Base-by-base conservation (phyloP, 2,797 vertebrate genomes). In the Threskiornis aethiopicus region DNA sequence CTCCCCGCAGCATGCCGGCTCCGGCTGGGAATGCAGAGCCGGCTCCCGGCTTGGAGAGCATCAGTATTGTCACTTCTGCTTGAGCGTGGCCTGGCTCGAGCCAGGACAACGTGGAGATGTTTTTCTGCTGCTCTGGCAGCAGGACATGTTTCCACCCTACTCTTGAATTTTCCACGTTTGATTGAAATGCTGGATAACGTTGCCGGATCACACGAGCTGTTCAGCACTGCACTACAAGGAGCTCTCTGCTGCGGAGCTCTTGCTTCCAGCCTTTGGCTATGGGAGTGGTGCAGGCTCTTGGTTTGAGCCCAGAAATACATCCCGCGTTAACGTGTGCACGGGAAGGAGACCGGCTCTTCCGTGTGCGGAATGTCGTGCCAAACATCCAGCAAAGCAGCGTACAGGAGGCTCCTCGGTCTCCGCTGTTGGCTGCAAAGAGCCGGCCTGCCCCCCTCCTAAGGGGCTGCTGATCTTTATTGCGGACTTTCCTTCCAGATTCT, bases 401-500 rank as follows among this genome's bases (percentile, higher is more conserved):
- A 3, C 5, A 14, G 39, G 35, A 16, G 13, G 35, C 76, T 92
- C 26, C 49, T 67, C 47, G 1, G 2, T 22, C 80, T 66, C 20
- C 5, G 9, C 52, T 24, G 29, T 2, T 47, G 8, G 11, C 66
- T 54, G 31, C 0, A 0, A 22, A 46, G 49, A 13, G 15, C 11
- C n/a, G 4, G n/a, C 39, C 58, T 47, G 28, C 4, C 14, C 25
- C 2, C 5, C 8, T 33, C 20, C 31, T 16, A 9, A 71, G 41
- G 7, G 7, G 2, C 2, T 83, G 46, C 61, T 62, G 35, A 17
- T 22, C 26, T 49, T 35, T 46, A 11, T 78, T 1, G 1, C 35
- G 33, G 46, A 3, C 16, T 93, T 89, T 70, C 51, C 42, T 84
- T 89, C 52, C 95, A 99, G 99, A 96, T 99, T 59, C 96, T 99